Base-by-base conservation (phyloP, 2,797 vertebrate species). In the Pempheris klunzingeri region DNA sequence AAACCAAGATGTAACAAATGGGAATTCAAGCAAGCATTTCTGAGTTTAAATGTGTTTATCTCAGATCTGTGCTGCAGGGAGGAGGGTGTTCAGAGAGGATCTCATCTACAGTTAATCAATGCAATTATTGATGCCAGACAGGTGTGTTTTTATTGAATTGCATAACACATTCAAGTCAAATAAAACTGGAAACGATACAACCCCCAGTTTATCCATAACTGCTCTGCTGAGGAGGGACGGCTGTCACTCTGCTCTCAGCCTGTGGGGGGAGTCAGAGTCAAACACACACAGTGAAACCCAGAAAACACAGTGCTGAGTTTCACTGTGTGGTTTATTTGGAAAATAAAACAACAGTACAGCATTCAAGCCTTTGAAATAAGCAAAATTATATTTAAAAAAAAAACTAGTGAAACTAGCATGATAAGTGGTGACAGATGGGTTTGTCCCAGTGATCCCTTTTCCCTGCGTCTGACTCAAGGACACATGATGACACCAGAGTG, bases 401-500 rank as follows among this genome's bases (percentile, higher is more conserved):
- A 34, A 38, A 36, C 1, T 1, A 52, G 11, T 24, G 6, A n/a
- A 38, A 55, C 7, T 3, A 34, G 43, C 10, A 41, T n/a, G 3
- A n/a, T 26, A 17, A 8, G 9, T 52, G 5, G 14, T 34, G 22
- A 18, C 22, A 18, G 7, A 43, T 55, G 30, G 6, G 30, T 32
- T 32, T 32, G 7, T 28, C 11, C 22, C 12, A 28, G 13, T 49
- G 34, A 24, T 49, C 18, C 15, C 3, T 14, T 62, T 26, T 1
- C 0, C 6, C 17, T 59, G 34, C 9, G 71, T 84, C n/a, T 78
- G n/a, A 12, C 28, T 57, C 1, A 26, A 2, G n/a, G 30, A 82
- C 86, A 84, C 84, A 80, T 13, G 84, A 69, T 85, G 86, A 84
- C 81, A 70, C 55, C 41, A 81, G 38, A 84, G 57, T 18, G 82